phyloP scores from a whole-genome alignment of 2,113 vertebrate species.

The Lanius ludovicianus region DNA sequence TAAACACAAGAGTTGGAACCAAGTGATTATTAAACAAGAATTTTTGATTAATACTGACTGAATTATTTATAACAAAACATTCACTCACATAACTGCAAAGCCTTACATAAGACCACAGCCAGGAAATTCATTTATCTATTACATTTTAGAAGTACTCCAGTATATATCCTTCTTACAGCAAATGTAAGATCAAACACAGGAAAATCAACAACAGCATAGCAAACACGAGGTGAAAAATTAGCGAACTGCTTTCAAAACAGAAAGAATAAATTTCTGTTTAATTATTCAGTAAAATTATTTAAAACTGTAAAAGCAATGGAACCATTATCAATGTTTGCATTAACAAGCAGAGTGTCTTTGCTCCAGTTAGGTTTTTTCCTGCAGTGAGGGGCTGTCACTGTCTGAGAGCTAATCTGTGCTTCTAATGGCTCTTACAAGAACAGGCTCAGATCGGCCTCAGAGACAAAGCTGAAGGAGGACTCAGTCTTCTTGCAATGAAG shows the following conservation, averaged over 20 bases:
- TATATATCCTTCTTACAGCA: background rate
- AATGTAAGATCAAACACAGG: background rate
- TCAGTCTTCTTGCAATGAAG: background rate
- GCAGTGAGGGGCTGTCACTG: background rate
- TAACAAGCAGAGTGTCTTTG: background rate
- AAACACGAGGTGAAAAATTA: background rate
- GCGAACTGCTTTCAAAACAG: background rate
- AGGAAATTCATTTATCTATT: background rate
- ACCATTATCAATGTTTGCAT: background rate
- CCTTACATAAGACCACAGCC: background rate
- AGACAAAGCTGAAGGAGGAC: background rate
- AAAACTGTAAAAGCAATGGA: background rate
- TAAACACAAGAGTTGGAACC: background rate
- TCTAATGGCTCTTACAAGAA: background rate
- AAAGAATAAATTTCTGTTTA: background rate
- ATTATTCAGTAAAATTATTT: constrained; percentile 37
- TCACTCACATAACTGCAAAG: background rate
- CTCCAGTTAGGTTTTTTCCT: background rate
- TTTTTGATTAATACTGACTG: constrained; percentile 47
- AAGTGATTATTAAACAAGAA: constrained; percentile 2
- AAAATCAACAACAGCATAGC: background rate
- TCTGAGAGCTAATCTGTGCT: background rate
- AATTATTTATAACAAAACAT: constrained; percentile 58
- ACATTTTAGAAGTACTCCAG: background rate
- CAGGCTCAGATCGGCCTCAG: background rate